These are phyloP conservation scores for Tokudaia muenninki DNA, from an alignment of 2,797 vertebrate genomes.

Conservation along the genomic window DNA sequence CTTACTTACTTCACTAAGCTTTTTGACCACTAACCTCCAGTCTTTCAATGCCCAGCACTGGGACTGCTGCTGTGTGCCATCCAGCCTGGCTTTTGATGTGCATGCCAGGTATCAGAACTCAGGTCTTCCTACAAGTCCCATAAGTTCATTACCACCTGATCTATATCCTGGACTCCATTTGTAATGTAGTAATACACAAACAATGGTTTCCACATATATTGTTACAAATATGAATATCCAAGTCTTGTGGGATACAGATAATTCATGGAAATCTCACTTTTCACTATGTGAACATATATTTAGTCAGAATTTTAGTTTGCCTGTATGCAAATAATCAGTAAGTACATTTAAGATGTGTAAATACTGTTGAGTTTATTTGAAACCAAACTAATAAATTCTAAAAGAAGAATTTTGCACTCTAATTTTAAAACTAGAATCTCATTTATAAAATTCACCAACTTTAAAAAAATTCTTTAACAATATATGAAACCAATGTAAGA, in stretches of 20 bases:
- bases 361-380: background rate
- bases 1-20: background rate
- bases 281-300: background rate
- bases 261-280: background rate
- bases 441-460: background rate
- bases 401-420: background rate
- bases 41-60: background rate
- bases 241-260: background rate
- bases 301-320: constrained; percentile 3
- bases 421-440: constrained; percentile 4
- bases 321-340: background rate
- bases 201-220: background rate
- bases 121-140: no score
- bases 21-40: no score
- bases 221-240: background rate
- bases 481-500: background rate
- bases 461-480: background rate
- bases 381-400: background rate
- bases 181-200: background rate
- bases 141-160: background rate
- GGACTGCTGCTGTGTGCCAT: background rate
- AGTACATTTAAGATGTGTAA: background rate
- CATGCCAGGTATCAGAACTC: background rate
- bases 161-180: background rate
- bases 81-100: background rate